phyloP scores from a whole-genome alignment of 2,113 vertebrate genomes.

The Gorsachius goisagi region DNA sequence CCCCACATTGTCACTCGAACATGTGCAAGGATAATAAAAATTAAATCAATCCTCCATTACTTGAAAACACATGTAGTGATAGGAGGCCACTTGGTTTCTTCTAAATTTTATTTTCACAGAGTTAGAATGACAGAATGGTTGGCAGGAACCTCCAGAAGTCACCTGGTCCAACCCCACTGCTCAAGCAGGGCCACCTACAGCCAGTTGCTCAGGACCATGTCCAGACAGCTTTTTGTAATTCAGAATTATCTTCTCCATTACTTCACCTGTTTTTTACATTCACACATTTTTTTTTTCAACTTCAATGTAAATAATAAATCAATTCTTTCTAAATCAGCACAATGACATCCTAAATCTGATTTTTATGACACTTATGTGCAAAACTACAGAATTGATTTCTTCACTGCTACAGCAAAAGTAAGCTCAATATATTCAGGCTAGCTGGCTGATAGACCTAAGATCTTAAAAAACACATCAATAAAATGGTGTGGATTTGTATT shows the following conservation, averaged over 20 bases:
- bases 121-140: neutral
- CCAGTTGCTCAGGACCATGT: neutral
- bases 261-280: neutral
- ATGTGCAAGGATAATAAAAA: neutral
- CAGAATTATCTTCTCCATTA: neutral
- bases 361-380: neutral
- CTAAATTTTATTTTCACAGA: neutral
- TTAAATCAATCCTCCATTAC: neutral
- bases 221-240: neutral
- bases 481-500: neutral
- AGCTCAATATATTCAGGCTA: slow-evolving; percentile 34
- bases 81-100: neutral
- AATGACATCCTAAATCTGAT: slow-evolving; percentile 2
- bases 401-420: neutral
- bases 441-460: neutral
- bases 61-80: neutral
- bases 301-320: slow-evolving; percentile 22
- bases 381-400: slow-evolving; percentile 21
- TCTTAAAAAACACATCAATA: slow-evolving; percentile 46
- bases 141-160: neutral
- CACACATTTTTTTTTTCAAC: neutral
- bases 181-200: neutral
- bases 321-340: slow-evolving; percentile 26
- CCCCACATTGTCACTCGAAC: neutral
- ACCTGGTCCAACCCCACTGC: neutral